Evolutionary conservation across 2,113 vertebrate genomes (phyloP).

Genomic region (Galemys pyrenaicus): DNA sequence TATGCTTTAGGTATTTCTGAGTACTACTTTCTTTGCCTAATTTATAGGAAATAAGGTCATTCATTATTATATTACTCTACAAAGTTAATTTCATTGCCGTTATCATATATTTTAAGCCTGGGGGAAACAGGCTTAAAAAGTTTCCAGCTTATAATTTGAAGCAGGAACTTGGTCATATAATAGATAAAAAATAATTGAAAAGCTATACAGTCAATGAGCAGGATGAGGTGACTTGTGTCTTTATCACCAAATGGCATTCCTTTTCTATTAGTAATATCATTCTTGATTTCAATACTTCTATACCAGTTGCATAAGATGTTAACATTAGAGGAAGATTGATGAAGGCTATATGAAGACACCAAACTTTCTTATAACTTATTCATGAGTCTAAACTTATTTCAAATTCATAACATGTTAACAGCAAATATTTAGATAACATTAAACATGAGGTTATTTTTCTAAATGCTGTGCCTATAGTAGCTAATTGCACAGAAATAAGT

Average conservation of each 20-base stretch:
- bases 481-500: background rate
- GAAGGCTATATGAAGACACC: background rate
- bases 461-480: background rate
- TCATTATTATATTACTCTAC: background rate
- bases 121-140: conserved; percentile 10
- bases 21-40: background rate
- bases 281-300: background rate
- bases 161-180: background rate
- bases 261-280: background rate
- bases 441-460: background rate
- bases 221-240: background rate
- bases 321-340: background rate
- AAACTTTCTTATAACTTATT: background rate
- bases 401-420: background rate
- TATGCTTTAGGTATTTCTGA: background rate
- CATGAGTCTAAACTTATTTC: background rate
- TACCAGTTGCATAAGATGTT: background rate
- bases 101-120: background rate
- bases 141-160: background rate
- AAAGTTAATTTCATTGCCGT: background rate
- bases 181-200: background rate
- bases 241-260: background rate
- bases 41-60: background rate
- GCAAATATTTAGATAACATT: background rate
- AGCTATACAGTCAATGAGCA: background rate